Base-by-base conservation (phyloP, 2,797 vertebrate genomes). In the Nothura maculosa region DNA sequence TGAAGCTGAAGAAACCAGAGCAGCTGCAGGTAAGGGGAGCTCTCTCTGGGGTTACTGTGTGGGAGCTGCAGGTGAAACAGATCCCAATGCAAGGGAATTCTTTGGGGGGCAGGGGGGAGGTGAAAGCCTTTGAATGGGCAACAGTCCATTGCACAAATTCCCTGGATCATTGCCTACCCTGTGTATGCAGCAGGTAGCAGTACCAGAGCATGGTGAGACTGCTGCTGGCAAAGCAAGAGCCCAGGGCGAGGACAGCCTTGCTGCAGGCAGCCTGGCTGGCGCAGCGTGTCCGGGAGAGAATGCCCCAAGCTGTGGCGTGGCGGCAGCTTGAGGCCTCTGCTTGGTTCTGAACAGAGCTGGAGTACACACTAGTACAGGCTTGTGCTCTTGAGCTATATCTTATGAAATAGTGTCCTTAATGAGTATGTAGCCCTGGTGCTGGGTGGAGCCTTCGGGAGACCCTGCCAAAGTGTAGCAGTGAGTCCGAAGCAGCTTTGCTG, bases 1-100 rank as follows among this genome's bases (percentile, higher is more conserved):
- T 99, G 95, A 99, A 99, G 96, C 98, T 99, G 85, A 99, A 99
- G 97, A 99, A 98, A 92, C 99, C 99, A 1, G 99, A 99, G 95
- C 99, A 99, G 78, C 98, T 99, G 52, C 99, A 99, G 99, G 99
- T 99, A 97, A 93, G 93, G n/a, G 27, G 57, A 63, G 19, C 27
- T 27, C 45, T 58, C 36, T 76, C 43, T 67, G 64, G 18, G 21
- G 7, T 73, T 75, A 30, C 36, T 61, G 11, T 42, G 13, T 69
- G 67, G 57, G 27, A 64, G 9, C 3, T n/a, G 52, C 34, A 43
- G 66, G 50, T 75, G 20, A 28, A 36, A 15, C 0, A 18, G 38
- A 66, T 91, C 27, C n/a, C 68, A 68, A 36, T 17, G 5, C 0
- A 0, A 78, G 72, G 28, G 50, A 81, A 1, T 70, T 74, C 25